A percentile compares a stretch with the other conserved stretches of the same genome.
These are phyloP conservation scores for Triplophysa dalaica DNA, from an alignment of 2,113 vertebrate genomes.

Conservation along the genomic window DNA sequence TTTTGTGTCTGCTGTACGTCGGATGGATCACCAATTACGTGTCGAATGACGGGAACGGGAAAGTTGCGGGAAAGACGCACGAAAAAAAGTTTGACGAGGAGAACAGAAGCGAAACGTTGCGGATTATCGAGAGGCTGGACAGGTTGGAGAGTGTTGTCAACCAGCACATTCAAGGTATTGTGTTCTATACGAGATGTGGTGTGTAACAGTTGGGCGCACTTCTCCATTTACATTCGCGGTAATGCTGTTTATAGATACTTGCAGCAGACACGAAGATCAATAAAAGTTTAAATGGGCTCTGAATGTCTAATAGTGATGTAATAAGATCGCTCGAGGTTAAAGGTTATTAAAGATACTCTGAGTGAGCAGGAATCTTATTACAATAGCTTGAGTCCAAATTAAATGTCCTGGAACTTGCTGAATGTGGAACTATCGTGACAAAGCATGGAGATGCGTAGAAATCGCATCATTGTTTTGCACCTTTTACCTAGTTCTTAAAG, in stretches of 20 bases:
- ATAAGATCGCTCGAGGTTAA: background rate
- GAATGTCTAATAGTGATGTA: background rate
- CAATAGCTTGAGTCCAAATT: no score
- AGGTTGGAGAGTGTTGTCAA: conserved; percentile 96
- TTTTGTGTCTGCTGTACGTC: conserved; percentile 94
- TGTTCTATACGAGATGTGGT: background rate
- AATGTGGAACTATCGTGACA: no score
- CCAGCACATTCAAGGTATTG: conserved; percentile 95
- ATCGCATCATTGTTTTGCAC: no score
- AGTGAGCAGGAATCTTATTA: background rate
- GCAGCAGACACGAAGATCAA: background rate
- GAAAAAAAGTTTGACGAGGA: conserved; percentile 91
- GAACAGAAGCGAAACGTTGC: conserved; percentile 88
- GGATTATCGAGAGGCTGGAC: conserved; percentile 94
- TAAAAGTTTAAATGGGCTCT: background rate
- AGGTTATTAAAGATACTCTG: no score
- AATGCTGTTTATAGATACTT: background rate
- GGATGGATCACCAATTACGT: conserved; percentile 98
- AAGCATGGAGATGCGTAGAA: no score
- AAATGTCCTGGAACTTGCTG: no score
- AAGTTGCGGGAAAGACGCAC: conserved; percentile 85
- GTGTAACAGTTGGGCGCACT: background rate
- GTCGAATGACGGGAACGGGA: conserved; percentile 86
- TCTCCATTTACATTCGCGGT: background rate
- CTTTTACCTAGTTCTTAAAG: no score